Evolutionary conservation across 2,113 vertebrate genomes (phyloP).

Genomic region (Aegotheles bennettii): DNA sequence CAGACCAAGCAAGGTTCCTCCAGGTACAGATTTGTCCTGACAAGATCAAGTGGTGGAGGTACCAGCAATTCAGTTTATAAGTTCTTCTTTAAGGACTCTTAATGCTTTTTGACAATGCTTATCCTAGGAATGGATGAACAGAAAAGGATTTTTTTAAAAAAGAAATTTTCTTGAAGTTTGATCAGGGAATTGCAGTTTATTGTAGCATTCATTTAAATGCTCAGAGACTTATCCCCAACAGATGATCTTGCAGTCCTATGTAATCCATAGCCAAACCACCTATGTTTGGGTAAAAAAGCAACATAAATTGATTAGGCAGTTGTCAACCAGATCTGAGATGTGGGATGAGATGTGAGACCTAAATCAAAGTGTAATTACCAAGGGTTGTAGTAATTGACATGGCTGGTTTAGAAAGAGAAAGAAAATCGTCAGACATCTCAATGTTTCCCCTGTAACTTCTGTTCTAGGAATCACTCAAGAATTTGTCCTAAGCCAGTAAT

Average conservation of each 20-base stretch:
- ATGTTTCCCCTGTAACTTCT: rapidly evolving
- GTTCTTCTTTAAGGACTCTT: neutral
- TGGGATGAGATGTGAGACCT: neutral
- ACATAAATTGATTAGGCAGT: neutral
- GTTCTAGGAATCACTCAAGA: neutral
- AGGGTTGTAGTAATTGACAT: neutral
- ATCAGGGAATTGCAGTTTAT: neutral
- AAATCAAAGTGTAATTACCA: neutral
- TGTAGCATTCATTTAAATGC: neutral
- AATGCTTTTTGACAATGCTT: neutral
- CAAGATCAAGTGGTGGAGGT: neutral
- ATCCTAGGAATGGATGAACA: neutral
- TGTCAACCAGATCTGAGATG: neutral
- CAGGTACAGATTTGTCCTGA: neutral
- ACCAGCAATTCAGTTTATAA: neutral
- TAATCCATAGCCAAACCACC: neutral
- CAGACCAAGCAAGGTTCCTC: neutral
- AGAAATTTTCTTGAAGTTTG: neutral
- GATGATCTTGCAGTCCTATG: neutral
- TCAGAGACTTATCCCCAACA: neutral
- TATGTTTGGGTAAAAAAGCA: neutral
- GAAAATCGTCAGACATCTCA: neutral
- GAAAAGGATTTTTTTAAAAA: neutral
- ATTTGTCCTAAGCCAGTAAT: neutral
- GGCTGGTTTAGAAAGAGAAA: neutral